Percentiles rank a stretch among this genome's conserved stretches.
Conservation (phyloP, 2,888 invertebrate genomes). For the Rhyacophila evoluta region DNA sequence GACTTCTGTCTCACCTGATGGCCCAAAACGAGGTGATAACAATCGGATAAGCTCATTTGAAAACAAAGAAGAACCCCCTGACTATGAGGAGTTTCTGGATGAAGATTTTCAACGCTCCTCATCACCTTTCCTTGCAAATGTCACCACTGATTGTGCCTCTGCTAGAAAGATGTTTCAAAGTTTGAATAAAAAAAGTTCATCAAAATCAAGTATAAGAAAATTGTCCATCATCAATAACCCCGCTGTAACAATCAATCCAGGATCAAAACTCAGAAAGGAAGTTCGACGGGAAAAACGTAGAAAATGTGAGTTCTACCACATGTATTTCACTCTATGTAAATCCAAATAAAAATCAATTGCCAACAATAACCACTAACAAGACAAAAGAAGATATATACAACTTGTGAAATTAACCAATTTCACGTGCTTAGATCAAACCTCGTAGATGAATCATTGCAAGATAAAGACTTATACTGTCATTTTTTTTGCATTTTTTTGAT, state of each 20-base stretch:
- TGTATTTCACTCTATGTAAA: no score
- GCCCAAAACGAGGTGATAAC: conserved; percentile 27
- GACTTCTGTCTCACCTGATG: not conserved
- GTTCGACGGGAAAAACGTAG: conserved; percentile 24
- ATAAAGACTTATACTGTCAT: no score
- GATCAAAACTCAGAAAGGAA: not conserved
- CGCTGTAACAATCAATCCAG: conserved; percentile 38
- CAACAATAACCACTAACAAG: no score
- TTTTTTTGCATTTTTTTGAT: no score
- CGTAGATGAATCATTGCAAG: no score
- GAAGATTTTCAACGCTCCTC: conserved; percentile 40
- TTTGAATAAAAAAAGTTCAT: not conserved
- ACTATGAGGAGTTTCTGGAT: conserved; percentile 41
- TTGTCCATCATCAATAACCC: conserved; percentile 39
- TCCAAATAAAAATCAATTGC: no score
- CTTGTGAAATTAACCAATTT: no score
- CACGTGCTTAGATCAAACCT: no score
- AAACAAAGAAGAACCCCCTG: conserved; percentile 34
- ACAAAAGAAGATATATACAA: no score
- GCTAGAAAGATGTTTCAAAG: not conserved
- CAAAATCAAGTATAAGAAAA: conserved; percentile 19
- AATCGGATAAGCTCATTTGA: not conserved
- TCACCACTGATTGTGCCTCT: not conserved
- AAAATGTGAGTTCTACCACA: conserved; percentile 42
- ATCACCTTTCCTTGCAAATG: conserved; percentile 13